Conservation (phyloP, 2,113 vertebrate species). For the Corvus cornix region DNA sequence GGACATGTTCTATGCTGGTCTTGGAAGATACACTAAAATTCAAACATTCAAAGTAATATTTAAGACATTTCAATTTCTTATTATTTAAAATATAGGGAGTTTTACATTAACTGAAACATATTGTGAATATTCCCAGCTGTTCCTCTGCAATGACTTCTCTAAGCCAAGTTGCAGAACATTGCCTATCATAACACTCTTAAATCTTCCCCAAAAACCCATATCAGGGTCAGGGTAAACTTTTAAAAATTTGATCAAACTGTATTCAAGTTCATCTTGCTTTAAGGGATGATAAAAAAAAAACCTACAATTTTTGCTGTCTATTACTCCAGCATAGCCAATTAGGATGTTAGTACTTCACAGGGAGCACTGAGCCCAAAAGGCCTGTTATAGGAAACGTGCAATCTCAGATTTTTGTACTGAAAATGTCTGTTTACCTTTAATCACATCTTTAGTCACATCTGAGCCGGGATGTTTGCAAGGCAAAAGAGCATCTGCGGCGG, state of each 20-base stretch:
- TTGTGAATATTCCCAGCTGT: neutral
- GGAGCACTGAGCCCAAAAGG: neutral
- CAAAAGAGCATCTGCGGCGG: neutral
- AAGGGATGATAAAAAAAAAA: neutral
- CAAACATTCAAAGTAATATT: neutral
- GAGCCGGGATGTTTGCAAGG: neutral
- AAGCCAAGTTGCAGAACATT: neutral
- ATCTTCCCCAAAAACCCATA: rapidly evolving
- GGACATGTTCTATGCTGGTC: neutral
- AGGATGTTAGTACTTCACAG: neutral
- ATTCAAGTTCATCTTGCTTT: neutral
- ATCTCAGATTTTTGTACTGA: neutral
- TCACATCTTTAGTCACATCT: neutral
- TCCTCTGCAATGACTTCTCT: neutral
- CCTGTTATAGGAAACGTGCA: neutral
- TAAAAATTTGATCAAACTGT: neutral
- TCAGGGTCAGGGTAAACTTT: neutral
- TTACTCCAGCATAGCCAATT: neutral
- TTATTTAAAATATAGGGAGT: neutral
- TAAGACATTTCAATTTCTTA: neutral
- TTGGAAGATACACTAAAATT: neutral
- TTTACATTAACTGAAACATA: neutral
- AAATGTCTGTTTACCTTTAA: neutral
- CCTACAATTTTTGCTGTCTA: neutral
- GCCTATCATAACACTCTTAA: neutral